Evolutionary conservation across 2,113 vertebrate genomes (phyloP), one percentile per base, ranked within the genome.

Genomic region (Rhea americana): DNA sequence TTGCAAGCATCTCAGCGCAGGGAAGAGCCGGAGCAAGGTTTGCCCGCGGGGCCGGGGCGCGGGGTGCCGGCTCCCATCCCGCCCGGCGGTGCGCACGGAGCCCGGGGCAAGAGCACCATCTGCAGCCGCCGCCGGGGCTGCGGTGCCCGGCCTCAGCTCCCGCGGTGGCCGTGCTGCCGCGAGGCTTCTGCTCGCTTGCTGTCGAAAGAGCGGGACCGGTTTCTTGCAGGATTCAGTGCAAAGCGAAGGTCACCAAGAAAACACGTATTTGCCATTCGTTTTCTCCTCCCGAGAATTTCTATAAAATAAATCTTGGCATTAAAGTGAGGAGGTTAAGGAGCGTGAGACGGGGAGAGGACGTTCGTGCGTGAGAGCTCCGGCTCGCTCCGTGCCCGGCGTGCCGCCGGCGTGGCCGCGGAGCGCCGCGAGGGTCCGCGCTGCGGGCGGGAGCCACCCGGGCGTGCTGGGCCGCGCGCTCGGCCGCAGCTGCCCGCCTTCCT

Each of bases 401-500:
- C 20, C 58, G 9, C 70, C 53, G 28, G 16, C 67, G 82, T 72
- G 91, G n/a, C 65, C 14, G 0, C 1, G 41, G 17, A 47, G 14
- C 11, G 1, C 53, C 28, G 82, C 83, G 65, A 30, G 10, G 71
- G 1, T 0, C n/a, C 83, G 88, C 3, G 0, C 65, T 76, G 82
- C 3, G 37, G 37, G 28, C 72, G 59, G 56, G n/a, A 58, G 19
- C 65, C 3, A 37, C 41, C 35, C 0, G 2, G 21, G 5, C 20
- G 9, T 28, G 45, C 22, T 6, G 19, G 20, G 7, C 14, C 51
- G 41, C 7, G 0, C 16, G 8, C 24, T 0, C 0, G 62, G 21
- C 45, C 59, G 9, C 4, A 3, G 28, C 43, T 0, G 0, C 10
- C 7, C 47, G 16, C 28, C 47, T 65, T 55, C 3, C 0, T 3